Conservation (phyloP, 2,797 vertebrate genomes). For the Manis crassicaudata region DNA sequence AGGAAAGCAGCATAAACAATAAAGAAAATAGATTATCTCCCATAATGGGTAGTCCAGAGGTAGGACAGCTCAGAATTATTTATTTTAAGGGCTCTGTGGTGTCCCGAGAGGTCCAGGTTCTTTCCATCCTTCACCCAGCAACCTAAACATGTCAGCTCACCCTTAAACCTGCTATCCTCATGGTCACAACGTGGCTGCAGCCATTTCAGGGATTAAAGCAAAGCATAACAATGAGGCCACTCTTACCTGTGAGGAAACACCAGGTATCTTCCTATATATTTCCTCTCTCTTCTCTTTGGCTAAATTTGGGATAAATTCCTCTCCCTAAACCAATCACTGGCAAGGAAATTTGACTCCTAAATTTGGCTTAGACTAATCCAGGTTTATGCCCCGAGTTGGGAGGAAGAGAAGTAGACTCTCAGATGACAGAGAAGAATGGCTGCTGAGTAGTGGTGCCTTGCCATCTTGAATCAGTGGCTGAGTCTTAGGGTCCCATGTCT, state of each 20-base stretch:
- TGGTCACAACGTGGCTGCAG: neutral
- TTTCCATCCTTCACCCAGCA: neutral
- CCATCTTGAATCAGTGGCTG: neutral
- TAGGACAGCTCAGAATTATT: neutral
- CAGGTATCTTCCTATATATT: neutral
- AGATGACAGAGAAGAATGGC: neutral
- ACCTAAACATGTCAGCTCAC: neutral
- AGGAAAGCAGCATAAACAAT: neutral
- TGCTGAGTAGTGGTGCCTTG: neutral
- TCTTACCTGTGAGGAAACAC: neutral
- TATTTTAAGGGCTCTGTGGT: neutral
- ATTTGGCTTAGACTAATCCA: neutral
- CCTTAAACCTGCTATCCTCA: neutral
- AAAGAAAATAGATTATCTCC: neutral
- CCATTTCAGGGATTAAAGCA: neutral
- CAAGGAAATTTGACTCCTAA: neutral
- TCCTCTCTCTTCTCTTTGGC: neutral
- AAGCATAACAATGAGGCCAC: neutral
- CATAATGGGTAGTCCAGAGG: neutral
- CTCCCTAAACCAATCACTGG: neutral
- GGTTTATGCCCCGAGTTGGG: neutral
- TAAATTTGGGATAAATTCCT: constrained; percentile 10
- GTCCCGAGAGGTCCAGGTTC: neutral
- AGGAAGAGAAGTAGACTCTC: neutral
- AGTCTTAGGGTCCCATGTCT: neutral